phyloP scores from a whole-genome alignment of 2,888 invertebrate species.

The Halocaridina rubra region DNA sequence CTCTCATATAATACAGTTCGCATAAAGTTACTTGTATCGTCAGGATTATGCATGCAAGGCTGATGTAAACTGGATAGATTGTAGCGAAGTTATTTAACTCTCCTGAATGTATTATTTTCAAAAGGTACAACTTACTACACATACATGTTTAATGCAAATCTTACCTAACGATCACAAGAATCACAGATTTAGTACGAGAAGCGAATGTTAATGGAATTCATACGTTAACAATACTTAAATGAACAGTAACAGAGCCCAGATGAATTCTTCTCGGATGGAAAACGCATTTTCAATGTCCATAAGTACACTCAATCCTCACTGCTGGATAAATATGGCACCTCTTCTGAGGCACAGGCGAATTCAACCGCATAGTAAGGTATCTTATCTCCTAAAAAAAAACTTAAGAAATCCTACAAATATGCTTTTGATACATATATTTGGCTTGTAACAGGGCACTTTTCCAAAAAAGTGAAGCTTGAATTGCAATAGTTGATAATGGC shows the following conservation, averaged over 20 bases:
- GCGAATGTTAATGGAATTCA: constrained; percentile 61
- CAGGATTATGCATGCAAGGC: constrained; percentile 35
- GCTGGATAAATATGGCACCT: constrained; percentile 39
- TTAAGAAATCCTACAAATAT: background rate
- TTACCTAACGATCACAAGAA: constrained; percentile 62
- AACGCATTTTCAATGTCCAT: too few species aligned
- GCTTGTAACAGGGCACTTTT: constrained; percentile 37
- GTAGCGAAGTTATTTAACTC: background rate
- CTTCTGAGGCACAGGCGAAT: constrained; percentile 10
- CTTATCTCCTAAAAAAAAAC: constrained; percentile 18
- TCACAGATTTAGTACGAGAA: constrained; percentile 61
- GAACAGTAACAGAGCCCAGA: too few species aligned
- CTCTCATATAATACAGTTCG: constrained; percentile 22
- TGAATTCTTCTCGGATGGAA: too few species aligned
- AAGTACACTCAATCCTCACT: too few species aligned
- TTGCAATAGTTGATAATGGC: constrained; percentile 46
- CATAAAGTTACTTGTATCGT: constrained; percentile 35
- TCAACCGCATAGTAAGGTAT: constrained; percentile 15
- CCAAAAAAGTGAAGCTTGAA: constrained; percentile 16
- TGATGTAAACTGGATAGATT: background rate
- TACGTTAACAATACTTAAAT: constrained; percentile 58
- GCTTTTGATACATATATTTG: constrained; percentile 23
- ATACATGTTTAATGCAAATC: constrained; percentile 45
- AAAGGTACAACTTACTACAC: constrained; percentile 37
- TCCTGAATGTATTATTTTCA: constrained; percentile 24